phyloP scores from a whole-genome alignment of 2,113 vertebrate genomes.

The Amia ocellicauda region DNA sequence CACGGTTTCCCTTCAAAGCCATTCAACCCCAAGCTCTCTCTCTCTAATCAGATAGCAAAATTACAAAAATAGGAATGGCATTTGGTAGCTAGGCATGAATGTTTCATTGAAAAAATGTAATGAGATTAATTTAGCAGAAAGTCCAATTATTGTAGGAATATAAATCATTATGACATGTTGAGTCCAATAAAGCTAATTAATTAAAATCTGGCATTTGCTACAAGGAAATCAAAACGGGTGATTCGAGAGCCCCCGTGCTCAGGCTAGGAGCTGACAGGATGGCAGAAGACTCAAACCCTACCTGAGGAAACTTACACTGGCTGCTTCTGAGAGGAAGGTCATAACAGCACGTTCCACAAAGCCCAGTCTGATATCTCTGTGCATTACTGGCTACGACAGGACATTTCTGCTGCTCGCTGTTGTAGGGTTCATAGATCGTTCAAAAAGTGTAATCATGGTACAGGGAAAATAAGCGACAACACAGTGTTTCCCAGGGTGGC shows the following conservation, averaged over 20 bases:
- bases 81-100: not conserved
- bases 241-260: not conserved
- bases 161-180: slow-evolving; percentile 16
- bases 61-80: slow-evolving; percentile 1
- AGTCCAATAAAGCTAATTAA: slow-evolving; percentile 23
- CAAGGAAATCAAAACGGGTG: not conserved
- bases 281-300: not conserved
- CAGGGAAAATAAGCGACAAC: too few relatives aligned
- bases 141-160: not conserved
- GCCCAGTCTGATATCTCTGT: too few relatives aligned
- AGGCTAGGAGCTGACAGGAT: not conserved
- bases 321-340: not conserved
- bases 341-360: too few relatives aligned
- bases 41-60: not conserved
- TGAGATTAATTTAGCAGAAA: slow-evolving; percentile 22
- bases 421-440: too few relatives aligned
- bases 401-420: too few relatives aligned
- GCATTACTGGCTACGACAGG: too few relatives aligned
- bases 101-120: slow-evolving; percentile 18
- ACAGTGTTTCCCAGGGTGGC: too few relatives aligned
- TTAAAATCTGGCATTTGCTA: not conserved
- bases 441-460: too few relatives aligned
- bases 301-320: not conserved
- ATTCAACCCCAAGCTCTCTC: not conserved
- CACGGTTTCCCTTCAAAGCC: not conserved